Conservation (phyloP, 2,113 vertebrate species). For the Gulo gulo region DNA sequence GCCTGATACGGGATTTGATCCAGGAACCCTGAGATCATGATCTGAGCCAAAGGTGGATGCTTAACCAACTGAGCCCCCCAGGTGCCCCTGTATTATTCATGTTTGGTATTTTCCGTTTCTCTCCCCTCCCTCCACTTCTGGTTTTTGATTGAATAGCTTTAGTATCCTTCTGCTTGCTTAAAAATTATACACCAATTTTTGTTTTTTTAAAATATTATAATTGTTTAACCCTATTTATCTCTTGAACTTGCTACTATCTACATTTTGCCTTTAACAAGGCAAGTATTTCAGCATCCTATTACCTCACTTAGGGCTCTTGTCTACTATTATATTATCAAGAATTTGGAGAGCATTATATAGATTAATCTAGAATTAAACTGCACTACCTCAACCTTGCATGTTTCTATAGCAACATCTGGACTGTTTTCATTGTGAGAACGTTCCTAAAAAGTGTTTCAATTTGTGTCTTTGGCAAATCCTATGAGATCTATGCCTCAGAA, state of each 20-base stretch:
- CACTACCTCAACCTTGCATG: neutral
- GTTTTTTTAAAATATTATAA: neutral
- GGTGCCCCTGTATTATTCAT: neutral
- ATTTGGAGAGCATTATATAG: neutral
- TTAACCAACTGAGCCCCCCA: too few species aligned
- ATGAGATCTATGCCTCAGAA: neutral
- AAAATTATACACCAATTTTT: slow-evolving; percentile 11
- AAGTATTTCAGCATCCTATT: neutral
- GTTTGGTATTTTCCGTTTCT: neutral
- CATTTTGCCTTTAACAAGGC: neutral
- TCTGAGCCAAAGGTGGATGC: too few species aligned
- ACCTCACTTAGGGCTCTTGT: neutral
- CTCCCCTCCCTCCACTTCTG: neutral
- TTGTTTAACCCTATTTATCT: neutral
- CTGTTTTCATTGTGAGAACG: neutral
- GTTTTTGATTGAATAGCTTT: neutral
- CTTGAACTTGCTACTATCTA: neutral
- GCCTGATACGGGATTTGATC: rapidly evolving
- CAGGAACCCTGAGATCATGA: too few species aligned
- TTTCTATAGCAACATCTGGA: neutral
- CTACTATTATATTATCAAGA: neutral
- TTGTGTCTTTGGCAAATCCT: neutral
- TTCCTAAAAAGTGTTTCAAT: neutral
- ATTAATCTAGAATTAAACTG: neutral
- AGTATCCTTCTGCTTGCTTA: neutral